Evolutionary conservation across 2,797 vertebrate species (phyloP), one percentile per base, ranked within the genome.

Genomic region (Scleropages formosus): DNA sequence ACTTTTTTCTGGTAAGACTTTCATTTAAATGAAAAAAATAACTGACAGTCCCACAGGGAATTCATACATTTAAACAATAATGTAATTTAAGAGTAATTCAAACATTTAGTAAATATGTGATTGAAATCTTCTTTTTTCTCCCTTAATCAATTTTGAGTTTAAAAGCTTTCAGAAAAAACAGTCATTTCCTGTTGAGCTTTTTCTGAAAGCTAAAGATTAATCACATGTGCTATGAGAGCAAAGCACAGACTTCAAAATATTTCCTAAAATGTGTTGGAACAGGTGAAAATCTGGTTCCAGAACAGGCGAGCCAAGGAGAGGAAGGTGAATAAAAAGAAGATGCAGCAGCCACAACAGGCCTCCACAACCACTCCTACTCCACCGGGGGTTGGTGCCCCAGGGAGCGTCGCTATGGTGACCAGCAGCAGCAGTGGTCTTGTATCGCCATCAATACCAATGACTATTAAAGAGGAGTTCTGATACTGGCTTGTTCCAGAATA

Each of bases 251-350:
- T 39, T 39, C 31, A 6, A 31, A 39, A 39, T 31, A 2, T 39
- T 31, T 39, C 2, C 6, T 6, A 39, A 39, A 31, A 39, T 39
- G 2, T 39, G 39, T 75, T 67, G 56, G 49, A 49, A 0, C 87
- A 98, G 96, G 97, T 99, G 83, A 99, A 99, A 89, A 99, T 99
- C 83, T 99, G 97, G 97, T 99, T 99, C 88, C 97, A 99, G 87
- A 99, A 99, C 74, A 90, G 97, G 1, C 87, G 97, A 13, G 97
- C 97, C 0, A 99, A 99, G 87, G 97, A 99, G 87, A 94, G 97
- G 77, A 99, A 99, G 85, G 95, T 97, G 78, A 98, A 95, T 87
- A 99, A 98, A 83, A 99, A 99, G 91, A 95, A 97, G 81, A 93
- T 95, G 85, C 96, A 97, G 85, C 96, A 96, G 84, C 92, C 92